Conservation (phyloP, 2,888 invertebrate genomes). For the Oxyscelio sp. region DNA sequence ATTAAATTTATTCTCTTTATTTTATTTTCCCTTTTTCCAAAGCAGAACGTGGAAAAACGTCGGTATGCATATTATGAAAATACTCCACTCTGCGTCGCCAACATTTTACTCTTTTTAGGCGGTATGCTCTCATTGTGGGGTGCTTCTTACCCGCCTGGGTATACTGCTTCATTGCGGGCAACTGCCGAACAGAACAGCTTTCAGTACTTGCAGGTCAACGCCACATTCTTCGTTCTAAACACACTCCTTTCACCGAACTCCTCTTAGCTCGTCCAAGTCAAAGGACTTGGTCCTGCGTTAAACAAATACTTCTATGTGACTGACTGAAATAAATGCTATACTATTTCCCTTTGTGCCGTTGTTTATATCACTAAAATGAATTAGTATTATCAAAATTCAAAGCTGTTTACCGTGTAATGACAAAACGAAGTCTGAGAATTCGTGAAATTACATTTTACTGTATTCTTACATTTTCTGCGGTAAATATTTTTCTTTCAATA, state of each 20-base stretch:
- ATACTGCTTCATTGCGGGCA: conserved; percentile 34
- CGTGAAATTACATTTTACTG: background rate
- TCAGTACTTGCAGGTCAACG: conserved; percentile 19
- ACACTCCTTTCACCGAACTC: conserved; percentile 17
- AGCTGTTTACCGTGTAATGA: background rate
- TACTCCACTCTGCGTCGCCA: background rate
- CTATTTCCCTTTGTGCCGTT: background rate
- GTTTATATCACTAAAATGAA: background rate
- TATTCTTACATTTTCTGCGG: background rate
- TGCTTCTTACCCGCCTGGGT: conserved; percentile 17
- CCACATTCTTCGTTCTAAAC: conserved; percentile 22
- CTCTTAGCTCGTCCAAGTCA: conserved; percentile 15
- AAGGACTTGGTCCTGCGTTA: conserved; percentile 20
- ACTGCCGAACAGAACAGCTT: conserved; percentile 42
- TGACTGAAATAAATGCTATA: conserved; percentile 17
- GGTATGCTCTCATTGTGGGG: conserved; percentile 25
- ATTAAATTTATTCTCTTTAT: background rate
- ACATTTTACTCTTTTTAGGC: conserved; percentile 13
- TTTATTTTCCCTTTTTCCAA: background rate
- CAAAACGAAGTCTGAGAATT: background rate
- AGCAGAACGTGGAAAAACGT: conserved; percentile 1
- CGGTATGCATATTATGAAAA: conserved; percentile 26
- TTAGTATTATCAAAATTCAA: conserved; percentile 11
- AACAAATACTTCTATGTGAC: conserved; percentile 21
- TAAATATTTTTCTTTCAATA: background rate